Evolutionary conservation across 2,113 vertebrate genomes (phyloP).

Genomic region (Castor canadensis): DNA sequence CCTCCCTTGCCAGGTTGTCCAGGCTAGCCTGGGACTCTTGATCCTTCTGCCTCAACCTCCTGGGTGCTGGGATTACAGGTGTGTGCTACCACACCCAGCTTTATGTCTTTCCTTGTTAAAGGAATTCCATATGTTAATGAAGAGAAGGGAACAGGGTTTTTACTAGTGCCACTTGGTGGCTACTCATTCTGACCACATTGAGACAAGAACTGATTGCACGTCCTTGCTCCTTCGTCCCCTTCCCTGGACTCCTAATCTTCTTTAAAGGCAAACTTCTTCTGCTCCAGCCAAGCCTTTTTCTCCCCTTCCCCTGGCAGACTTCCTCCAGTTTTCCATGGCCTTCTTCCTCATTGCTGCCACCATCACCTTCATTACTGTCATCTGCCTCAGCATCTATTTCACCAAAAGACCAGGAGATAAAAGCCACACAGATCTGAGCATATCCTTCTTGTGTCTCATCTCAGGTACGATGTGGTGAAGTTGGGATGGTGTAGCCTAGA

Average conservation of each 20-base stretch:
- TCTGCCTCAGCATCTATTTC: constrained; percentile 26
- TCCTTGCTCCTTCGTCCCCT: not conserved
- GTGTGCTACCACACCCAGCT: too few relatives aligned
- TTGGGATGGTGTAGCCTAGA: too few relatives aligned
- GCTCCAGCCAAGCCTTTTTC: not conserved
- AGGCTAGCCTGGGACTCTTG: too few relatives aligned
- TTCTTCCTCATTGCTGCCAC: constrained; percentile 17
- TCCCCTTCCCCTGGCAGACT: not conserved
- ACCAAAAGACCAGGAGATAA: not conserved
- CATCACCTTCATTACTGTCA: not conserved
- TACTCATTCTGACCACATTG: not conserved
- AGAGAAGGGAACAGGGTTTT: not conserved
- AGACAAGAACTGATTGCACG: not conserved
- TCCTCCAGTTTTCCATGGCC: constrained; percentile 35
- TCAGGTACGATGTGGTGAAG: not conserved
- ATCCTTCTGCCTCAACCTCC: too few relatives aligned
- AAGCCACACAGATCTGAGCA: not conserved
- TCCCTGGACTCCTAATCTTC: not conserved
- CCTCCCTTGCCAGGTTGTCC: too few relatives aligned
- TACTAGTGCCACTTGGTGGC: not conserved
- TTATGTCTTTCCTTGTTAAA: not conserved
- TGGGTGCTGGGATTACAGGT: too few relatives aligned
- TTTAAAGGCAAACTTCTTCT: not conserved
- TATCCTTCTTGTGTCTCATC: constrained; percentile 18
- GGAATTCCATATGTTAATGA: not conserved